Evolutionary conservation across 1,140 invertebrate species (phyloP).

Genomic region (Drosophila kikkawai): DNA sequence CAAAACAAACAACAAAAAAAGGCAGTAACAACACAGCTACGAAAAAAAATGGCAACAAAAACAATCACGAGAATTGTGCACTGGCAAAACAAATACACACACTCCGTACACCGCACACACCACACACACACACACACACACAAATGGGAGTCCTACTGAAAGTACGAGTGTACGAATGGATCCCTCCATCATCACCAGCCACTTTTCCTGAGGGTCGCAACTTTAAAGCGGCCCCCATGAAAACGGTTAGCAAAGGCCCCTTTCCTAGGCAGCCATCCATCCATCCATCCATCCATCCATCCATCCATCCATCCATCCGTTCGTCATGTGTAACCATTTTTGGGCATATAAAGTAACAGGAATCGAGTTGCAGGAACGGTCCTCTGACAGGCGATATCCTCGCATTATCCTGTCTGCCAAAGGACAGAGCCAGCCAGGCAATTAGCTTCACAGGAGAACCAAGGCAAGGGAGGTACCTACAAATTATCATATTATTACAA

Average conservation of each 20-base stretch:
- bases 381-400: slow-evolving; percentile 15
- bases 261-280: neutral
- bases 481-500: neutral
- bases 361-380: slow-evolving; percentile 5
- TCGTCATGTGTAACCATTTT: slow-evolving; percentile 25
- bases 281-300: neutral
- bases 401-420: neutral
- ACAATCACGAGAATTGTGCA: slow-evolving; percentile 53
- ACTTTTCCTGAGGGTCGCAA: slow-evolving; percentile 1
- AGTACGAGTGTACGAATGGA: slow-evolving; percentile 7
- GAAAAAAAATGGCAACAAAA: slow-evolving; percentile 21
- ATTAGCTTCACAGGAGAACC: neutral
- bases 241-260: slow-evolving; percentile 3
- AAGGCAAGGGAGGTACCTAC: neutral
- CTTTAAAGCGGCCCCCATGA: slow-evolving; percentile 19
- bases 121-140: slow-evolving; percentile 2
- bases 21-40: slow-evolving; percentile 18
- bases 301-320: slow-evolving; percentile 1
- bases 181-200: neutral
- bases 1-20: neutral
- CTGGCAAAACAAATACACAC: slow-evolving; percentile 41
- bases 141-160: neutral
- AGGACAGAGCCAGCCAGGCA: neutral
- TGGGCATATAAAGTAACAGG: slow-evolving; percentile 22
- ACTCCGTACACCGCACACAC: slow-evolving; percentile 19